Base-by-base conservation (phyloP, 2,888 invertebrate species). In the Cyrtodaria siliqua region DNA sequence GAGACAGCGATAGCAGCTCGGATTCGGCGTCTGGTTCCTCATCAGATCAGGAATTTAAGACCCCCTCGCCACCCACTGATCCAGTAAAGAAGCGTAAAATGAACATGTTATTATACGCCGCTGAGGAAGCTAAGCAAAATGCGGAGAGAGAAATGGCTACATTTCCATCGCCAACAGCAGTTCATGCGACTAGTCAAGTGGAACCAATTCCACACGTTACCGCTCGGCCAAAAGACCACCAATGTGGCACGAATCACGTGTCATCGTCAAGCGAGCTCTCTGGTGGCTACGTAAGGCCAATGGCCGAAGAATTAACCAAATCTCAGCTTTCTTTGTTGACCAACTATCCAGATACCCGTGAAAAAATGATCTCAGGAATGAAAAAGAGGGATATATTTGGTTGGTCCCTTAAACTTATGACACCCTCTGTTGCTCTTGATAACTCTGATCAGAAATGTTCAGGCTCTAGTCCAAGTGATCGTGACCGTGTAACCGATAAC, bases 341-440 rank as follows among this genome's bases (percentile, higher is more conserved):
- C n/a, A 62, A 62, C 16, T 18, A 20, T 44, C n/a, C 16, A 16
- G 77, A 67, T 33, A 52, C 67, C 40, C 74, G 72, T 29, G 74
- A 78, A 9, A 77, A 71, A 50, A 56, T 81, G 50, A 78, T 81
- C 60, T 68, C 81, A 23, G 75, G 69, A 33, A 64, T 75, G 67
- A 74, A 77, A 56, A 81, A 77, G 23, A 53, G 77, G 4, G 78
- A 81, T 53, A 66, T 81, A 26, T 81, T 81, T 40, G 81, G 81
- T 27, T 78, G 77, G 78, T 78, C 77, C 18, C 72, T 81, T 6
- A 81, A 81, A 44, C 69, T 81, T 8, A 67, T 50, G 20, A 59
- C 64, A 40, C 60, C 74, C 14, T 42, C 47, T 33, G 33, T 33
- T 33, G 33, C 4, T 4, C 33, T 33, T 33, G 16, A 38, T 16